phyloP scores from a whole-genome alignment of 2,888 invertebrate species.

The Theretra japonica region DNA sequence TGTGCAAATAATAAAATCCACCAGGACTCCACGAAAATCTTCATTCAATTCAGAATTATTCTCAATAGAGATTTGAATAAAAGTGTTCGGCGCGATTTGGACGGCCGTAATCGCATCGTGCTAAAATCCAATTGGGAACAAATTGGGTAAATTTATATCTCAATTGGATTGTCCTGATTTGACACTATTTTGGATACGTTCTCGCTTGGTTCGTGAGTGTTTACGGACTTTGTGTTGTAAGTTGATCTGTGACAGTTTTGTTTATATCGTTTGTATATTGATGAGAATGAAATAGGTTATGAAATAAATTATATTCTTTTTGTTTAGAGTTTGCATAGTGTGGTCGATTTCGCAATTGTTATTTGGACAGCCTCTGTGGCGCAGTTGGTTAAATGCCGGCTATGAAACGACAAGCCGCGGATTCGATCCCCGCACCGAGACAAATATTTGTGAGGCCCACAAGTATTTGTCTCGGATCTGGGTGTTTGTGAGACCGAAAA shows the following conservation, averaged over 20 bases:
- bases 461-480: too few relatives aligned
- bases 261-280: neutral
- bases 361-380: too few relatives aligned
- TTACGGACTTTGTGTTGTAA: neutral
- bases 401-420: too few relatives aligned
- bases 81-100: slow-evolving; percentile 51
- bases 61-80: slow-evolving; percentile 59
- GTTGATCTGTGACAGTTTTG: neutral
- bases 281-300: neutral
- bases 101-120: slow-evolving; percentile 54
- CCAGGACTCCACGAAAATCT: slow-evolving; percentile 54
- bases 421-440: too few relatives aligned
- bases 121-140: slow-evolving; percentile 51
- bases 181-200: slow-evolving; percentile 42
- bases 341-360: too few relatives aligned
- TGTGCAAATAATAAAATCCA: slow-evolving; percentile 57
- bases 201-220: slow-evolving; percentile 28
- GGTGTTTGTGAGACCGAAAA: too few relatives aligned
- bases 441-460: too few relatives aligned
- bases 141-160: slow-evolving; percentile 46
- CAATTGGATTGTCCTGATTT: slow-evolving; percentile 46
- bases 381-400: too few relatives aligned
- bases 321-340: too few relatives aligned
- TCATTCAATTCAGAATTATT: slow-evolving; percentile 58
- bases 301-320: neutral